phyloP scores from a whole-genome alignment of 2,888 invertebrate species.

The Rhyacophila evoluta region DNA sequence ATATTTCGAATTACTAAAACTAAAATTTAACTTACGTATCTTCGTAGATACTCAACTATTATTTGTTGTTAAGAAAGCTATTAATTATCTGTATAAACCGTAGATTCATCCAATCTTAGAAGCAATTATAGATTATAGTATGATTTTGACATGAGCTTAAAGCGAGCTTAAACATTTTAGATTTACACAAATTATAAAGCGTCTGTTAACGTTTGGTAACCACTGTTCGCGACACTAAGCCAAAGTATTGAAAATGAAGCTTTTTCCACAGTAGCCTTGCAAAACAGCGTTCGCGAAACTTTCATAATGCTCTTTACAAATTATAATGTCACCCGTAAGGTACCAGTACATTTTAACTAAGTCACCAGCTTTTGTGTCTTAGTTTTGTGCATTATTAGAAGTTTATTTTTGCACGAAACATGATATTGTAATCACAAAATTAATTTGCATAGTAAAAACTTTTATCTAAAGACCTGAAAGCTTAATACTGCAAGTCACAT shows the following conservation, averaged over 20 bases:
- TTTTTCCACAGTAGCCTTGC: not conserved
- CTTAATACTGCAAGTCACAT: too few species aligned
- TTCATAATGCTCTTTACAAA: slow-evolving; percentile 22
- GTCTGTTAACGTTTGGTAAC: not conserved
- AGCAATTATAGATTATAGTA: too few species aligned
- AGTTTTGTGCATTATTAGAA: not conserved
- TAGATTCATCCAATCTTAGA: too few species aligned
- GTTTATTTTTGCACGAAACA: not conserved
- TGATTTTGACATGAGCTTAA: too few species aligned
- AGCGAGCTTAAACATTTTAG: too few species aligned
- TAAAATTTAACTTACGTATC: too few species aligned
- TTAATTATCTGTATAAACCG: too few species aligned
- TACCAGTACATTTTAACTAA: slow-evolving; percentile 6
- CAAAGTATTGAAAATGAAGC: not conserved
- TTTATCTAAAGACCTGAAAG: too few species aligned
- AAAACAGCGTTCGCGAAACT: slow-evolving; percentile 17
- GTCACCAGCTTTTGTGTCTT: not conserved
- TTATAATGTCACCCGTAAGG: slow-evolving; percentile 22
- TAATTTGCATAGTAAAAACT: not conserved
- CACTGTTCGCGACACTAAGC: not conserved
- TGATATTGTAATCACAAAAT: not conserved
- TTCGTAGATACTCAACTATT: too few species aligned
- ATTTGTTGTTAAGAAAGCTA: too few species aligned
- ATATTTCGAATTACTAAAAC: too few species aligned
- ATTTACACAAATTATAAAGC: too few species aligned